Base-by-base conservation (phyloP, 2,888 invertebrate species). In the Cataglyphis rosenhaueri region DNA sequence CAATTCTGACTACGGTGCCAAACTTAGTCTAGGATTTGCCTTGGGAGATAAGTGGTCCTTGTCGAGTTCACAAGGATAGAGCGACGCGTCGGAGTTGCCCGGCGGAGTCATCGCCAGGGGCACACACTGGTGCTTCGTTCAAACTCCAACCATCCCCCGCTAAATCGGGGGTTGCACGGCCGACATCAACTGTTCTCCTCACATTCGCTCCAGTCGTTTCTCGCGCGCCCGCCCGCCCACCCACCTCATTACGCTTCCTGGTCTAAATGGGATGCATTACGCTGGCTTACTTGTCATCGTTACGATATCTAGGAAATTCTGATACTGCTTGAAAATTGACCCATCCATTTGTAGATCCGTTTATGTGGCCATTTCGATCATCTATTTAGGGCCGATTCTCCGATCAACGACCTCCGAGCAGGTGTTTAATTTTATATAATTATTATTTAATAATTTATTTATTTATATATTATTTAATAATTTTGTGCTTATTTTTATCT, bases 261-360 rank as follows among this genome's bases (percentile, higher is more conserved):
- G 76, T 88, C 83, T 88, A 91, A 92, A 92, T 89, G 90, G 91
- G 86, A 85, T 85, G 86, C 87, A 91, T 92, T 90, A 91, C 87
- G 82, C 68, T 81, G 89, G 88, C 90, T 91, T 90, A 91, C 88
- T 86, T 87, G 87, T 90, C 89, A 90, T 90, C 88, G 85, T 84
- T 66, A 84, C 82, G 85, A 88, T 90, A 86, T 74, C 84, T 74
- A 52, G 52, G 66, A 65, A 38, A 83, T 79, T 75, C 87, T 87
- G 89, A 89, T 89, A 89, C 64, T 83, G 84, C 78, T 65, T 81
- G 87, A 89, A 86, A 89, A 89, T 84, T 84, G 82, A 70, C 81
- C 71, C 59, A 78, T 82, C 68, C 73, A 25, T 82, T 68, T 75
- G 74, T 75, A 70, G 66, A 62, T 84, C 62, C 66, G 74, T 12